Conservation (phyloP, 1,140 invertebrate genomes). For the Platorchestia sp. region DNA sequence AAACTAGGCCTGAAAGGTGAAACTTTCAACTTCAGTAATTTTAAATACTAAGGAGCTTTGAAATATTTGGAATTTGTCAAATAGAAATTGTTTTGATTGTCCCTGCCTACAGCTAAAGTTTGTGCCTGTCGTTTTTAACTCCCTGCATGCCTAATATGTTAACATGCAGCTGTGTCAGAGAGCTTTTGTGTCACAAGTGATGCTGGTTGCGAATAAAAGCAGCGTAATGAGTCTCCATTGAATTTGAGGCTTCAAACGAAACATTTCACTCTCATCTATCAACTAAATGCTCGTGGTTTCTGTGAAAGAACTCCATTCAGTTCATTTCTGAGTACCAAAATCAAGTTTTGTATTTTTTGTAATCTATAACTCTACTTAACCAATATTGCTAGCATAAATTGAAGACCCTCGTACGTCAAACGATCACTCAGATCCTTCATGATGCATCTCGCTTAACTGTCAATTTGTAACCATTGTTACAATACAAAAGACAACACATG, state of each 20-base stretch:
- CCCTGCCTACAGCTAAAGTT: too few relatives aligned
- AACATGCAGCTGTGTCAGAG: too few relatives aligned
- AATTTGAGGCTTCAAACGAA: neutral
- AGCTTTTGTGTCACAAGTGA: too few relatives aligned
- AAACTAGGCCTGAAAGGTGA: too few relatives aligned
- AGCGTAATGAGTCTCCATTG: neutral
- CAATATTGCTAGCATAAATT: neutral
- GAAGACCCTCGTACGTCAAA: neutral
- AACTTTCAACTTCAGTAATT: too few relatives aligned
- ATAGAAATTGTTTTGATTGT: too few relatives aligned
- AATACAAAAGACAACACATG: neutral
- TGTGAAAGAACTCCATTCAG: neutral
- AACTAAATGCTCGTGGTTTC: neutral
- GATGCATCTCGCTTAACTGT: neutral
- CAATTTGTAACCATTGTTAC: neutral
- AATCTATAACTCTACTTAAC: neutral
- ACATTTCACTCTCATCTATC: neutral
- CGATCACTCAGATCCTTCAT: neutral
- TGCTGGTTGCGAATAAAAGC: neutral
- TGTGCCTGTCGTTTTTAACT: too few relatives aligned
- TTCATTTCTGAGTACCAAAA: neutral
- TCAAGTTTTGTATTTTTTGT: neutral
- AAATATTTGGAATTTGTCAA: too few relatives aligned
- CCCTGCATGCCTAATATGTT: too few relatives aligned
- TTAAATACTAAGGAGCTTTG: too few relatives aligned